Conservation (phyloP, 2,797 vertebrate genomes). For the Enteromius radiatus region DNA sequence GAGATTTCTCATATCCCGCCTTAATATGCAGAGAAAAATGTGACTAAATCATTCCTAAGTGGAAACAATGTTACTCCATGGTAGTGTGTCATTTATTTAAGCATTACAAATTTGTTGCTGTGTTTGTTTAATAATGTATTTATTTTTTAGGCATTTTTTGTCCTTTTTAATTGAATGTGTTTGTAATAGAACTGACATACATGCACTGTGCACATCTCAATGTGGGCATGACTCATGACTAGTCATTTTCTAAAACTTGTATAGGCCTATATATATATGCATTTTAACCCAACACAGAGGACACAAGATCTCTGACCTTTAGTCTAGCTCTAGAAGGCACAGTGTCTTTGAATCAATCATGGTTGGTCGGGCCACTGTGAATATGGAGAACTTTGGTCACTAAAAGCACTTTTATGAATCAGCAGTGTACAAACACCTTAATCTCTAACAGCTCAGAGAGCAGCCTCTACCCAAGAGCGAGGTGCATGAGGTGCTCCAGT, state of each 20-base stretch:
- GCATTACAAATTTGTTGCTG: neutral
- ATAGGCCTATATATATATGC: neutral
- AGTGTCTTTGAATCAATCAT: conserved; percentile 42
- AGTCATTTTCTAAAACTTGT: neutral
- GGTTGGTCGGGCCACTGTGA: conserved; percentile 11
- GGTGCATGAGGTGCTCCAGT: conserved; percentile 34
- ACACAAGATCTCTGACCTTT: neutral
- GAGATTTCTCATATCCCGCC: neutral
- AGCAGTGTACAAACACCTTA: conserved; percentile 50
- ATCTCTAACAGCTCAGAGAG: conserved; percentile 43
- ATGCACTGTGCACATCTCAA: neutral
- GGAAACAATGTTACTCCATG: neutral
- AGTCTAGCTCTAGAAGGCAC: conserved; percentile 27
- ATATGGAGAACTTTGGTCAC: conserved; percentile 41
- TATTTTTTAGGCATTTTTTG: neutral
- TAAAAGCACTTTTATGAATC: conserved; percentile 59
- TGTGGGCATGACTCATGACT: neutral
- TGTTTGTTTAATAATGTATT: neutral
- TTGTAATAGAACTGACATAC: neutral
- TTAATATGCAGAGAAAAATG: neutral
- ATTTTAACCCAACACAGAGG: neutral
- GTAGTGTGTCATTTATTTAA: neutral
- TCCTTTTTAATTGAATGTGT: neutral
- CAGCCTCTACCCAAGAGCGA: conserved; percentile 4
- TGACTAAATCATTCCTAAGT: neutral